phyloP scores from a whole-genome alignment of 2,888 invertebrate genomes.

The Hecatera dysodea region DNA sequence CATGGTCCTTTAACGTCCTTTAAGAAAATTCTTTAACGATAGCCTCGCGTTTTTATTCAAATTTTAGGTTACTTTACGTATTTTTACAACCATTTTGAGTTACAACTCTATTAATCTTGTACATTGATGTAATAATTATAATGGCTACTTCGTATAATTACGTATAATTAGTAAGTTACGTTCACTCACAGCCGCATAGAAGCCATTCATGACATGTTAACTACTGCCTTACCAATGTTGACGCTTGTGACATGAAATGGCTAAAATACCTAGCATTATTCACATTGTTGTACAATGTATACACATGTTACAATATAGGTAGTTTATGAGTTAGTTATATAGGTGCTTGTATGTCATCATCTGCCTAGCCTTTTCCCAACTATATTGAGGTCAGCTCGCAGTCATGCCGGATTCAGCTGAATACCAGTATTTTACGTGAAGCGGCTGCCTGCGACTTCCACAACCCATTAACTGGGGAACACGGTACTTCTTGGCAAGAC shows the following conservation, averaged over 20 bases:
- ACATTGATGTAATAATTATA: slow-evolving; percentile 4
- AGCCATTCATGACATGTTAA: slow-evolving; percentile 30
- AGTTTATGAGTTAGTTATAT: not conserved
- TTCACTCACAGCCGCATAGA: slow-evolving; percentile 9
- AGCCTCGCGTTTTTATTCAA: not conserved
- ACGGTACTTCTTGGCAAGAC: too few species aligned
- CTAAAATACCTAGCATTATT: slow-evolving; percentile 23
- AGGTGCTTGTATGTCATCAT: not conserved
- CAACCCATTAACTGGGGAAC: too few species aligned
- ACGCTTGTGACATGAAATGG: not conserved
- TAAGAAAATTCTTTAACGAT: too few species aligned
- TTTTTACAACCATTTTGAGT: slow-evolving; percentile 5
- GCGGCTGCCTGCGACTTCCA: too few species aligned
- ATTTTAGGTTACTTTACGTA: not conserved
- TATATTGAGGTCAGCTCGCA: too few species aligned
- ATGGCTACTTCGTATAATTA: slow-evolving; percentile 9
- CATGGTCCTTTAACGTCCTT: too few species aligned
- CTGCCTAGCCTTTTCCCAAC: too few species aligned
- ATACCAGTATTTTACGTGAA: too few species aligned
- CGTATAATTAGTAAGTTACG: slow-evolving; percentile 16
- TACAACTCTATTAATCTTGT: not conserved
- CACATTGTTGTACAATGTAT: slow-evolving; percentile 7
- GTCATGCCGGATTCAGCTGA: too few species aligned
- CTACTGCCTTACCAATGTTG: slow-evolving; percentile 15
- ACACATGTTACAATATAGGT: not conserved